Base-by-base conservation (phyloP, 1,140 invertebrate species). In the Copidosoma floridanum region DNA sequence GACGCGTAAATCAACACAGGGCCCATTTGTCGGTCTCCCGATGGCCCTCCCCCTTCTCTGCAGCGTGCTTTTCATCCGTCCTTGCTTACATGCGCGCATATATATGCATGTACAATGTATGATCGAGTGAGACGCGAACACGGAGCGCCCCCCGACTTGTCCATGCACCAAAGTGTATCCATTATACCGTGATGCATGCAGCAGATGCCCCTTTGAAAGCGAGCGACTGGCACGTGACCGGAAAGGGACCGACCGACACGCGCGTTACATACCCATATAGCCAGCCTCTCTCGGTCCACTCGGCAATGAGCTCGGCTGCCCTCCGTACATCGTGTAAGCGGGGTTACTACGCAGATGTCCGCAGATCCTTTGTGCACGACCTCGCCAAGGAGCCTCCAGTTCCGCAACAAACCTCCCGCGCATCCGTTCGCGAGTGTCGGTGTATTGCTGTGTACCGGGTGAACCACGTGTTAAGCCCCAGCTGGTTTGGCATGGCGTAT, bases 1-100 rank as follows among this genome's bases (percentile, higher is more conserved):
- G 23, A 1, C 20, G 50, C 50, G 57, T 60, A 60, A 60, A 60
- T 60, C 47, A 46, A 60, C 46, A 40, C 46, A 48, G 40, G 40
- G 46, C 11, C 55, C 46, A 48, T 56, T 56, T 24, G 54, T 26
- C 24, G 27, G 12, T 7, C 11, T 23, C 6, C n/a, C 5, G 0
- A n/a, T 4, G 21, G n/a, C 26, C 12, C 18, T 24, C 35, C 21
- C 27, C 37, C 38, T 54, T 26, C 23, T 26, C 32, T 24, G n/a
- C n/a, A n/a, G n/a, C n/a, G n/a, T n/a, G n/a, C n/a, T n/a, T n/a
- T n/a, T n/a, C n/a, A n/a, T n/a, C n/a, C n/a, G n/a, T n/a, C n/a
- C n/a, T n/a, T n/a, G n/a, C n/a, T n/a, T n/a, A n/a, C n/a, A n/a
- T n/a, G n/a, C n/a, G n/a, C n/a, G n/a, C 6, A 12, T 32, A 12